A percentile compares a stretch with the other conserved stretches of the same genome.
These are phyloP conservation scores for Alcis repandata DNA, from an alignment of 2,888 invertebrate species.

Conservation along the genomic window DNA sequence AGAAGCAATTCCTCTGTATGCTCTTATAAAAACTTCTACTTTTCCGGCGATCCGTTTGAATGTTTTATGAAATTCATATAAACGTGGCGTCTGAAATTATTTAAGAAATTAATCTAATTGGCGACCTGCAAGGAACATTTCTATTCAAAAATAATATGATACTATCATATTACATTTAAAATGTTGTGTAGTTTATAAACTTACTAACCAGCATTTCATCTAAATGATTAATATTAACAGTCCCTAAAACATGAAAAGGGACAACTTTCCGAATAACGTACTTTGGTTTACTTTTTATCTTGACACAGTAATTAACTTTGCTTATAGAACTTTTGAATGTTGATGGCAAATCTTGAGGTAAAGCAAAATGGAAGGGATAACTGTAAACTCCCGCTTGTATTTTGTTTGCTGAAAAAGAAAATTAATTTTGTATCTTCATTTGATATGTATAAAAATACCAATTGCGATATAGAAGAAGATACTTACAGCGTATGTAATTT, in stretches of 20 bases:
- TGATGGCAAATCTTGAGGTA: conserved; percentile 74
- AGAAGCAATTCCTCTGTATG: conserved; percentile 68
- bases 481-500: conserved; percentile 56
- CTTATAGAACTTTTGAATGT: conserved; percentile 72
- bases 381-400: conserved; percentile 65
- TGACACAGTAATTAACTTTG: conserved; percentile 68
- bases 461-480: conserved; percentile 1
- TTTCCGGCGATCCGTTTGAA: conserved; percentile 59
- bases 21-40: conserved; percentile 65
- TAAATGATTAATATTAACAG: conserved; percentile 61
- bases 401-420: conserved; percentile 58
- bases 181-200: neutral
- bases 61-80: conserved; percentile 63
- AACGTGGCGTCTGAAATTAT: conserved; percentile 62
- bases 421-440: no score
- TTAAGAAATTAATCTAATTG: neutral
- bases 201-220: conserved; percentile 42
- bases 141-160: no score
- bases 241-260: conserved; percentile 64
- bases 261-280: conserved; percentile 59
- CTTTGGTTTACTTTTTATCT: conserved; percentile 65
- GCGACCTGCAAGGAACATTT: no score
- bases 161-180: neutral
- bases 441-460: no score
- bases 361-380: conserved; percentile 72